Conservation (phyloP, 2,113 vertebrate genomes). For the Pseudopipra pipra region DNA sequence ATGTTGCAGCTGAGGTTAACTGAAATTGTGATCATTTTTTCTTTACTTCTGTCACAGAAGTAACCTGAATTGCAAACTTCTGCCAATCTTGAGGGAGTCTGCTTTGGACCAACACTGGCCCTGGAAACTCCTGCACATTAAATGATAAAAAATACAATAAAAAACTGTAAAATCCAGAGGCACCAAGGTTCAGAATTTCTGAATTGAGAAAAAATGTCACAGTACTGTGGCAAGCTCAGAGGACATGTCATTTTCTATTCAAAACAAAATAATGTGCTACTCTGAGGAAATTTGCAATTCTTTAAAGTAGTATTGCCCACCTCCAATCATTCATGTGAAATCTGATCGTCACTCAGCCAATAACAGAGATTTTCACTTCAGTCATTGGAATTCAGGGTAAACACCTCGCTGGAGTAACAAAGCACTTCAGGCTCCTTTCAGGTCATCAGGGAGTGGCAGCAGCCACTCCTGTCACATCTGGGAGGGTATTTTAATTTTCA, state of each 20-base stretch:
- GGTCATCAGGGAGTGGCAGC: not conserved
- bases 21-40: not conserved
- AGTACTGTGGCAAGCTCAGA: not conserved
- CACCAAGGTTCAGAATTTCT: not conserved
- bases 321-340: not conserved
- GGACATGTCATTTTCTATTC: not conserved
- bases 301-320: not conserved
- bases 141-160: not conserved
- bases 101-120: not conserved
- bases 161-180: not conserved
- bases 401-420: not conserved
- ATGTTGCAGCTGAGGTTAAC: not conserved
- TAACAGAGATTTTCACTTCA: not conserved
- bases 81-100: not conserved
- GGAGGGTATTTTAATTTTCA: not conserved
- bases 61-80: not conserved
- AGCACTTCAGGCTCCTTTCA: not conserved
- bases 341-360: not conserved
- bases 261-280: not conserved
- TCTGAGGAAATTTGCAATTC: not conserved
- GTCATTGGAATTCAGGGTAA: not conserved
- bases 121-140: not conserved
- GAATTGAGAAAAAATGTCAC: not conserved
- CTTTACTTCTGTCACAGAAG: not conserved
- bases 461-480: not conserved